Conservation (phyloP, 2,797 vertebrate genomes). For the Calcarius lapponicus region DNA sequence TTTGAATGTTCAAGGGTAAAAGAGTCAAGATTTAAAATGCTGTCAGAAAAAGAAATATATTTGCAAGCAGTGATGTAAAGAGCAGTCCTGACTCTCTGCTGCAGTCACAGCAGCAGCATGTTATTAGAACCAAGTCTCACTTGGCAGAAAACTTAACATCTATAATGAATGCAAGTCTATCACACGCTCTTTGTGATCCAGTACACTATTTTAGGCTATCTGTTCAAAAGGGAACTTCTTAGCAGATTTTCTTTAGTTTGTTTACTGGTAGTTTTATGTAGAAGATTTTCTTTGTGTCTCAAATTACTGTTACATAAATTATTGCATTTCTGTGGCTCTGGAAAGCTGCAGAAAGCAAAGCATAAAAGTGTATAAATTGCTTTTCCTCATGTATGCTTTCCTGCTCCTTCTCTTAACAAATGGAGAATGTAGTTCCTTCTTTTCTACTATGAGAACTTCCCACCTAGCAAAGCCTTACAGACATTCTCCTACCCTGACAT, state of each 20-base stretch:
- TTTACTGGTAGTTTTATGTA: background rate
- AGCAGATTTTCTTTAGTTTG: background rate
- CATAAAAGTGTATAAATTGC: background rate
- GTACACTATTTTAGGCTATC: background rate
- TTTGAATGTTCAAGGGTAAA: background rate
- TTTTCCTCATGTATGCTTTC: background rate
- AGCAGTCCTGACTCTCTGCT: background rate
- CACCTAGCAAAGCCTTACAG: background rate
- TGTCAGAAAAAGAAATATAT: background rate
- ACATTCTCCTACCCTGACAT: background rate
- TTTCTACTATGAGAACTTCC: background rate
- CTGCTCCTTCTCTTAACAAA: background rate
- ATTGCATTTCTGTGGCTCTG: background rate
- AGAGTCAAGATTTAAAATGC: background rate
- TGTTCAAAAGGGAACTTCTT: background rate
- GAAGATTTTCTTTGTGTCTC: background rate
- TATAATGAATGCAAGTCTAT: constrained; percentile 10
- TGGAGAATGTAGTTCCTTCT: background rate
- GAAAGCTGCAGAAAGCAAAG: background rate
- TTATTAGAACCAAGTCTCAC: constrained; percentile 5
- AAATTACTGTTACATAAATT: background rate
- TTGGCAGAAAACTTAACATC: constrained; percentile 13
- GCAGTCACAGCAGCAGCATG: background rate
- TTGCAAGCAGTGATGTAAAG: background rate
- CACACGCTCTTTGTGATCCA: background rate